phyloP scores from a whole-genome alignment of 2,113 vertebrate species.

The Todiramphus saurophagus region DNA sequence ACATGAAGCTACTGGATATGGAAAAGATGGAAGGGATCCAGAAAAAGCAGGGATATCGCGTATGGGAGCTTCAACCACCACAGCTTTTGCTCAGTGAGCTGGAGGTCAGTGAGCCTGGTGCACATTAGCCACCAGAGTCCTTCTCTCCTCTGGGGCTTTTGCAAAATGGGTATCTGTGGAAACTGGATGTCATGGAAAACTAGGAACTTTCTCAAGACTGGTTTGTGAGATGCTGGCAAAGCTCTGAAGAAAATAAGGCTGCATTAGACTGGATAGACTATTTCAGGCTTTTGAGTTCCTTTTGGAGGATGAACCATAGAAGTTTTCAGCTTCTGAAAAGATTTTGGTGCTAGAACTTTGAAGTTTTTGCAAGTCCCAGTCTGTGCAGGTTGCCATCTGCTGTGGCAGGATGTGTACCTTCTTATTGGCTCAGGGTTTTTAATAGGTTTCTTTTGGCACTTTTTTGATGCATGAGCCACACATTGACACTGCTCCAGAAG shows the following conservation, averaged over 20 bases:
- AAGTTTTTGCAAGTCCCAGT: background rate
- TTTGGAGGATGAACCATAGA: background rate
- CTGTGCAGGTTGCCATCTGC: background rate
- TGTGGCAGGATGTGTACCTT: background rate
- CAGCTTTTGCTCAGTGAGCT: background rate
- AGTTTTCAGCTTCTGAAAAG: background rate
- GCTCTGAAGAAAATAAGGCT: background rate
- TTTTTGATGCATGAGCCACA: background rate
- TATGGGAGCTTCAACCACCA: background rate
- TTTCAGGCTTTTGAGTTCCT: background rate
- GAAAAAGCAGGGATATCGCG: background rate
- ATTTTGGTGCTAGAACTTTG: background rate
- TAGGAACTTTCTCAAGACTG: background rate
- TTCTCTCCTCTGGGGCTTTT: background rate
- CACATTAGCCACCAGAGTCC: background rate
- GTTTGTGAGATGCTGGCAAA: background rate
- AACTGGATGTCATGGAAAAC: background rate
- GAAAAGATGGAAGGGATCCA: background rate
- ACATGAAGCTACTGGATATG: background rate
- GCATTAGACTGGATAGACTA: background rate
- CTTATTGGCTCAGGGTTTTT: background rate
- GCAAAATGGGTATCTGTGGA: background rate
- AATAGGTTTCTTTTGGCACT: background rate
- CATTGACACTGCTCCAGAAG: background rate
- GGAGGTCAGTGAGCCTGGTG: background rate